Base-by-base conservation (phyloP, 2,113 vertebrate species). In the Prolemur simus region DNA sequence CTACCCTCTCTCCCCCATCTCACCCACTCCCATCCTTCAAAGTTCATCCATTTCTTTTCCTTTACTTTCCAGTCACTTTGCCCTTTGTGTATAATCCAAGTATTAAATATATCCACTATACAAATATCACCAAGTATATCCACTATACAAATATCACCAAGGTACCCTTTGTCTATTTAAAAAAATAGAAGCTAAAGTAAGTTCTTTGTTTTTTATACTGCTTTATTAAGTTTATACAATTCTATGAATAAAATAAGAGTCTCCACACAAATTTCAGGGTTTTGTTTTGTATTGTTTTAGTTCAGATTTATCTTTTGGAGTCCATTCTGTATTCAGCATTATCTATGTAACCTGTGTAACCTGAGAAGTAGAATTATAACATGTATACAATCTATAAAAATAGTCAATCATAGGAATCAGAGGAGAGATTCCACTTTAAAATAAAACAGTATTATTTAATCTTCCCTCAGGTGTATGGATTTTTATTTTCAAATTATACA, bases 351-450 rank as follows among this genome's bases (percentile, higher is more conserved):
- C 18, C 14, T 56, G 0, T 91, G 15, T 84, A 9, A 97, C 49
- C 4, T 56, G 13, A 94, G 29, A 89, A 81, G 6, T 42, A 81
- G 91, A 88, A 88, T 60, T 77, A 86, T 18, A 85, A 91, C 37
- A 25, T 82, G 2, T 6, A 56, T 81, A 34, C 32, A 80, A 45
- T 42, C 32, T 81, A 6, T 58, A 32, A 85, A 66, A 92, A 89
- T 63, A 29, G 13, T 45, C 32, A 92, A 89, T 29, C 11, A 17
- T 69, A 49, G 3, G 4, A 91, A 27, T 73, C 17, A 89, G 3
- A 52, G 42, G 10, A 89, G 3, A 52, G 42, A 58, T 73, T 23
- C 10, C 2, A 56, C 49, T 81, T 56, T 18, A 18, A 91, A 89
- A 42, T 6, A 94, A 68, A 34, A 18, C 14, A 37, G 7, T 52